A percentile compares a stretch with the other conserved stretches of the same genome.
phyloP scores from a whole-genome alignment of 2,888 invertebrate species.

The Lymantria monacha region DNA sequence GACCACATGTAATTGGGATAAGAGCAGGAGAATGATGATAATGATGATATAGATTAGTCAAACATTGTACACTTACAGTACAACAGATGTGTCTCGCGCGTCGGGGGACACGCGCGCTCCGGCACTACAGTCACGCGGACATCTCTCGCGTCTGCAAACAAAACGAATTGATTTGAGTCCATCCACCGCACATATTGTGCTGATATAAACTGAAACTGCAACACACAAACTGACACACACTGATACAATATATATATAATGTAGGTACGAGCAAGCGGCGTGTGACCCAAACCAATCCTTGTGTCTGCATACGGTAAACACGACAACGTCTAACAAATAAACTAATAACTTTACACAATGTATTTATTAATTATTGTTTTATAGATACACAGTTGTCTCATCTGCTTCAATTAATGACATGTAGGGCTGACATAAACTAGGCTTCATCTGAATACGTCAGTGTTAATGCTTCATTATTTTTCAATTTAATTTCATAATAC shows the following conservation, averaged over 20 bases:
- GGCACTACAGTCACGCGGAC: conserved; percentile 8
- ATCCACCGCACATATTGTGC: conserved; percentile 51
- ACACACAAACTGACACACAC: conserved; percentile 18
- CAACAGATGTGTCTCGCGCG: background rate
- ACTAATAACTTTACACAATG: too few relatives aligned
- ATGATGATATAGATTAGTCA: too few relatives aligned
- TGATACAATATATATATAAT: too few relatives aligned
- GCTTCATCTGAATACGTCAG: background rate
- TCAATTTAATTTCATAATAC: background rate
- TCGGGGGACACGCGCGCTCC: background rate
- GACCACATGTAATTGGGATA: too few relatives aligned
- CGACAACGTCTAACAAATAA: background rate
- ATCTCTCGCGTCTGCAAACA: conserved; percentile 49
- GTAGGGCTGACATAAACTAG: background rate
- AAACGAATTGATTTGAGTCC: conserved; percentile 65
- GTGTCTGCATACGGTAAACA: conserved; percentile 21
- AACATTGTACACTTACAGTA: conserved; percentile 1
- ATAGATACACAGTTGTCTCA: background rate
- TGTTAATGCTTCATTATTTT: background rate
- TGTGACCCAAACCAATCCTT: conserved; percentile 69
- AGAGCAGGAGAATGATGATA: too few relatives aligned
- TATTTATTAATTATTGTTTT: background rate
- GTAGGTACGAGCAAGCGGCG: conserved; percentile 43
- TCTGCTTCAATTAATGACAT: too few relatives aligned
- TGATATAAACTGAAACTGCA: conserved; percentile 32